phyloP scores from a whole-genome alignment of 2,888 invertebrate genomes.

The Xylocampa areola region DNA sequence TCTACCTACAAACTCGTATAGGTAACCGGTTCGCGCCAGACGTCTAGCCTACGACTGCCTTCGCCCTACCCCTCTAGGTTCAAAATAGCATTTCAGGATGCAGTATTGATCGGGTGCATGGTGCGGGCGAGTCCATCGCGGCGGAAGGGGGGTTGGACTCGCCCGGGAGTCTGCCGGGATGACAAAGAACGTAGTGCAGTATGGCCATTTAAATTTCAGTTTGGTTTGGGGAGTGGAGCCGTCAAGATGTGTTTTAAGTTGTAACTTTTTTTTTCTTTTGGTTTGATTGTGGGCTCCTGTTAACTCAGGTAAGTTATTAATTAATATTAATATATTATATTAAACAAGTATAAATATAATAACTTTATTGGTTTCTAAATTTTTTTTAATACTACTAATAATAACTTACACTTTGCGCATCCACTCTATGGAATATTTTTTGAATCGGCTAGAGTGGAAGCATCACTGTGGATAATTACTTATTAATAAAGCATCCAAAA shows the following conservation, averaged over 20 bases:
- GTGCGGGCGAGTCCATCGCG: constrained; percentile 3
- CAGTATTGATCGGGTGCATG: constrained; percentile 46
- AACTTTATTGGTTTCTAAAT: no score
- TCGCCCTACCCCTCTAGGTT: constrained; percentile 29
- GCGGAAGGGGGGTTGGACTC: not conserved
- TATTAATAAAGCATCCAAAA: no score
- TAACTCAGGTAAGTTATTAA: constrained; percentile 15
- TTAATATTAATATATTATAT: no score
- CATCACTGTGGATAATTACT: no score
- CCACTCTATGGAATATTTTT: no score
- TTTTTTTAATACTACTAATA: no score
- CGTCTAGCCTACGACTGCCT: constrained; percentile 40
- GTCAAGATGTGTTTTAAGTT: constrained; percentile 11
- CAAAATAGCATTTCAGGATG: constrained; percentile 49
- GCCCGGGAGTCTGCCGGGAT: constrained; percentile 9
- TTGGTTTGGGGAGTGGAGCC: constrained; percentile 9
- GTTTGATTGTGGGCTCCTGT: not conserved
- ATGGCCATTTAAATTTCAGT: constrained; percentile 28
- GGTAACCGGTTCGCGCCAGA: constrained; percentile 44
- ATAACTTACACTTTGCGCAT: no score
- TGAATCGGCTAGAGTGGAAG: no score
- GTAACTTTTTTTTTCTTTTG: not conserved
- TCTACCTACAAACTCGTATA: constrained; percentile 24
- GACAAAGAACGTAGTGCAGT: constrained; percentile 10
- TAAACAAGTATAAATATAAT: no score